A percentile compares a stretch with the other conserved stretches of the same genome.
Evolutionary conservation across 2,113 vertebrate genomes (phyloP).

Genomic region (Upupa epops): DNA sequence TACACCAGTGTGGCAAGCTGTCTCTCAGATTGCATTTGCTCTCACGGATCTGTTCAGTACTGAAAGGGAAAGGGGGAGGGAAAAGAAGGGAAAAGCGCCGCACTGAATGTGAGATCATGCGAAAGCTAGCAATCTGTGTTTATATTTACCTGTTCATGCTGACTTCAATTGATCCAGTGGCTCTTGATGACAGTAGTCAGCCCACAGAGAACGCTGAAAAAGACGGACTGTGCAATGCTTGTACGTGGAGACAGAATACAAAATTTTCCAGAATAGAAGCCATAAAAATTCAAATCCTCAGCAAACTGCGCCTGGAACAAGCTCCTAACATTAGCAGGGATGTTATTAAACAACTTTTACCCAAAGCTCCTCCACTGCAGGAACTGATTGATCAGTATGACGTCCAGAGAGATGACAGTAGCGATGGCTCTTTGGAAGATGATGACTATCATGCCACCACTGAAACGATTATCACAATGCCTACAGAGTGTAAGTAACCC

Average conservation of each 20-base stretch:
- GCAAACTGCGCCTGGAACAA: constrained; percentile 95
- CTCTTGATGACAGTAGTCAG: constrained; percentile 83
- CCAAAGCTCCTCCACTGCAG: constrained; percentile 94
- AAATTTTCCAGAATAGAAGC: constrained; percentile 93
- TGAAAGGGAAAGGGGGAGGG: constrained; percentile 54
- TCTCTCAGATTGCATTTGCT: constrained; percentile 75
- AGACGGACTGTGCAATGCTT: constrained; percentile 88
- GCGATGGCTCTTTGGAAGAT: constrained; percentile 86
- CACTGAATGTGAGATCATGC: constrained; percentile 81
- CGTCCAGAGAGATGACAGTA: constrained; percentile 93
- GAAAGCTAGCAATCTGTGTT: constrained; percentile 74
- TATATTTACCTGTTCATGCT: constrained; percentile 85
- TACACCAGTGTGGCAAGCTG: constrained; percentile 85
- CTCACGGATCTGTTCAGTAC: constrained; percentile 63
- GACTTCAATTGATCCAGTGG: constrained; percentile 81
- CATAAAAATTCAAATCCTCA: constrained; percentile 98
- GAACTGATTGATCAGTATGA: constrained; percentile 98
- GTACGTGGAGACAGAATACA: constrained; percentile 92
- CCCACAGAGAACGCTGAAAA: constrained; percentile 80
- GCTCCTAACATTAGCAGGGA: constrained; percentile 98
- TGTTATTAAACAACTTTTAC: constrained; percentile 91
- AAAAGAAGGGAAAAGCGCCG: constrained; percentile 17
- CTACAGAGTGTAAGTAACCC: constrained; percentile 89
- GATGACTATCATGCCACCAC: constrained; percentile 95
- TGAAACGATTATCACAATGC: constrained; percentile 95